phyloP scores from a whole-genome alignment of 2,888 invertebrate genomes.

The Atrina japonica region DNA sequence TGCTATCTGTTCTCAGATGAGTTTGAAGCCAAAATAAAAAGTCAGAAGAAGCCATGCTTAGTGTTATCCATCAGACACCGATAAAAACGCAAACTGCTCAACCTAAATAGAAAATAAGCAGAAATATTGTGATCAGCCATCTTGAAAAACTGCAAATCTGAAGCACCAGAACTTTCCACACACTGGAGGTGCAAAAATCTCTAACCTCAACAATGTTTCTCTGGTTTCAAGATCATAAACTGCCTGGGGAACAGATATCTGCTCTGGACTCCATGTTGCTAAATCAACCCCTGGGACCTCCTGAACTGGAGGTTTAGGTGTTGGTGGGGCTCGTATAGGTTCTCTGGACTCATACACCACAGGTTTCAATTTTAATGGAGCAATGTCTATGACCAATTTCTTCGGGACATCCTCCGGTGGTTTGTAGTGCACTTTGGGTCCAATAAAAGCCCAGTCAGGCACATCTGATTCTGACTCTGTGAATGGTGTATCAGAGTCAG shows the following conservation, averaged over 20 bases:
- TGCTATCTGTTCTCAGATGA: too few species aligned
- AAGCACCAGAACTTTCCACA: constrained; percentile 3
- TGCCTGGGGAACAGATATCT: constrained; percentile 26
- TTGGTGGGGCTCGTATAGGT: constrained; percentile 6
- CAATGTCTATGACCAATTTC: constrained; percentile 29
- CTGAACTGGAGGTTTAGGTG: constrained; percentile 13
- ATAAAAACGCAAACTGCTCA: too few species aligned
- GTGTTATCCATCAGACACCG: too few species aligned
- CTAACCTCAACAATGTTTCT: constrained; percentile 27
- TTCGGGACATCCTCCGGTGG: constrained; percentile 13
- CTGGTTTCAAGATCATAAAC: constrained; percentile 31
- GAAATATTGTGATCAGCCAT: too few species aligned
- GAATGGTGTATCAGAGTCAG: constrained; percentile 28
- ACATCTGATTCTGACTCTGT: constrained; percentile 28
- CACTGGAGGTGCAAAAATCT: background rate
- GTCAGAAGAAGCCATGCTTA: too few species aligned
- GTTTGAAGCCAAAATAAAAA: too few species aligned
- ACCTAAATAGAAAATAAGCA: too few species aligned
- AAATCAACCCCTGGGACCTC: constrained; percentile 22
- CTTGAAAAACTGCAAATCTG: background rate
- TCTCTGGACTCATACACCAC: background rate
- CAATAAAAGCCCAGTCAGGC: constrained; percentile 26
- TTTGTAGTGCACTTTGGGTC: constrained; percentile 12
- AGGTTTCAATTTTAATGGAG: constrained; percentile 26
- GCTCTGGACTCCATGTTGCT: constrained; percentile 34